Conservation (phyloP, 2,113 vertebrate genomes). For the Sitta europaea region DNA sequence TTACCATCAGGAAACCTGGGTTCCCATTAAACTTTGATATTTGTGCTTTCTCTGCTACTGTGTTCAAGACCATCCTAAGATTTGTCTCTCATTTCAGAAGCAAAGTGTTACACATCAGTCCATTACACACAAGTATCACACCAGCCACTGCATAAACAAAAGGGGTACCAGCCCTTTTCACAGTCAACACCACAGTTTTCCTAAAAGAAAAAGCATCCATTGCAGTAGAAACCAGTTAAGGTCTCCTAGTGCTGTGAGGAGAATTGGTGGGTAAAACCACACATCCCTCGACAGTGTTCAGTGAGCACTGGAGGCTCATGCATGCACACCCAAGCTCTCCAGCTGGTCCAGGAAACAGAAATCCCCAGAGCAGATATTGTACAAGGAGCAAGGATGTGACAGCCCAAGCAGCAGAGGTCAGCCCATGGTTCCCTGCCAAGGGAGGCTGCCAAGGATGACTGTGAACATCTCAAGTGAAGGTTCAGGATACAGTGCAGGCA, state of each 20-base stretch:
- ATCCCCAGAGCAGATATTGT: not conserved
- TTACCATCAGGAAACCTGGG: slow-evolving; percentile 53
- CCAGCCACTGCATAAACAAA: not conserved
- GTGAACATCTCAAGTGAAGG: not conserved
- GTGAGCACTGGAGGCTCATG: not conserved
- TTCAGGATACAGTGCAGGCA: not conserved
- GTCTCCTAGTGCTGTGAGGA: not conserved
- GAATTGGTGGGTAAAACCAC: not conserved
- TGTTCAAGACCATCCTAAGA: not conserved
- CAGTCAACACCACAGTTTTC: not conserved
- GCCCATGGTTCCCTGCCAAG: not conserved
- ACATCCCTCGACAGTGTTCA: not conserved
- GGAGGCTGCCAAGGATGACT: not conserved
- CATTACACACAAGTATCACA: not conserved
- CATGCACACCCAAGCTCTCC: not conserved
- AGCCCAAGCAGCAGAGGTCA: not conserved
- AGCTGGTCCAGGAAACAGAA: not conserved
- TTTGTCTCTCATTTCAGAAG: not conserved
- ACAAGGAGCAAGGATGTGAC: not conserved
- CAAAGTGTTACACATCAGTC: not conserved
- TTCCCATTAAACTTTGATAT: slow-evolving; percentile 8
- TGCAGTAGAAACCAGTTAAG: not conserved
- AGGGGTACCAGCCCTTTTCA: not conserved
- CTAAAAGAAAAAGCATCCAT: not conserved
- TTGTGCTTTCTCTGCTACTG: not conserved